Conservation (phyloP, 2,797 vertebrate species). For the Botia almorhae region DNA sequence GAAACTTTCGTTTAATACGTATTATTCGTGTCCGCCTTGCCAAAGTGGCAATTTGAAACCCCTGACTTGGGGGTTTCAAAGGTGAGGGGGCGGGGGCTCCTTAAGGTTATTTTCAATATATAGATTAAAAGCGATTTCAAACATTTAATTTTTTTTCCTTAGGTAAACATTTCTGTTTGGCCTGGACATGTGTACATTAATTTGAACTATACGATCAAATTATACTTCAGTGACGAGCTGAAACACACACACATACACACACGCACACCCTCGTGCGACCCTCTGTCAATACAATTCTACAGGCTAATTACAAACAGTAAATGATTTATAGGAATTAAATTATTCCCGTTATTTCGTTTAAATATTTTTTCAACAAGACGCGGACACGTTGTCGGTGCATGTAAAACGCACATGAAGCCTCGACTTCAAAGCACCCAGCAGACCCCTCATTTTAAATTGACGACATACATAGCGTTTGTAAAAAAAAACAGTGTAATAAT, state of each 20-base stretch:
- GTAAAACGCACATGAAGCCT: not conserved
- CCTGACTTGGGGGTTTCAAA: slow-evolving; percentile 57
- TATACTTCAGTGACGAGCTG: slow-evolving; percentile 15
- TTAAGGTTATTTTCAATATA: slow-evolving; percentile 64
- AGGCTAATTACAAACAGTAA: slow-evolving; percentile 15
- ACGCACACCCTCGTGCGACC: slow-evolving; percentile 24
- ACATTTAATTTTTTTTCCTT: slow-evolving; percentile 2
- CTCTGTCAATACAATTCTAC: not conserved
- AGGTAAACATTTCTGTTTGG: not conserved
- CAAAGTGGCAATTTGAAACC: slow-evolving; percentile 75
- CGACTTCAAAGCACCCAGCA: not conserved
- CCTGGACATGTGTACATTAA: slow-evolving; percentile 10
- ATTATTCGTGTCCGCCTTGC: slow-evolving; percentile 76
- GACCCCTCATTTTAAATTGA: not conserved
- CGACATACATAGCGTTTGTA: not conserved
- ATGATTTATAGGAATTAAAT: not conserved
- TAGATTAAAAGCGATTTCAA: slow-evolving; percentile 43
- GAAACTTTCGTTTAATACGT: slow-evolving; percentile 76
- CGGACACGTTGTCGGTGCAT: not conserved
- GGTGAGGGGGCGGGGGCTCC: slow-evolving; percentile 60
- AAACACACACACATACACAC: slow-evolving; percentile 23
- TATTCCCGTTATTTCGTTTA: not conserved
- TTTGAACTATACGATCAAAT: not conserved
- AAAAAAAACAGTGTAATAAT: not conserved
- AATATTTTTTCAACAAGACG: not conserved